These are phyloP conservation scores for Limenitis camilla DNA, from an alignment of 2,888 invertebrate species.

Conservation along the genomic window DNA sequence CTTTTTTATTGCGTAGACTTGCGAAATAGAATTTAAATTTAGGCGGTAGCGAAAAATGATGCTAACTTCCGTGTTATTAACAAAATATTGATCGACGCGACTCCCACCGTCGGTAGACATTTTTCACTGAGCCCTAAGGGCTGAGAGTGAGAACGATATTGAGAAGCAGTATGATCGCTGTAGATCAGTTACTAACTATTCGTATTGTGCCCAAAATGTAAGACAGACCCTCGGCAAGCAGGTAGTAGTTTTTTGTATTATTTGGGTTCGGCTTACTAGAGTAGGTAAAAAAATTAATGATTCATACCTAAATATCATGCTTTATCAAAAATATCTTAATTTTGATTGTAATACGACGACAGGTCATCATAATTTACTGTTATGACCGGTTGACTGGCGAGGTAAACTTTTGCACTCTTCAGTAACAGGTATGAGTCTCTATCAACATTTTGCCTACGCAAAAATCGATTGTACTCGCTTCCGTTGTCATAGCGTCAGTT, in stretches of 20 bases:
- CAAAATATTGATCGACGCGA: constrained; percentile 68
- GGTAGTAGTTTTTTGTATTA: constrained; percentile 66
- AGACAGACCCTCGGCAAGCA: constrained; percentile 49
- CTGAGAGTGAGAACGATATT: constrained; percentile 23
- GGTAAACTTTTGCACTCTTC: no score
- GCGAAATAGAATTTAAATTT: constrained; percentile 44
- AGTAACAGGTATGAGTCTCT: no score
- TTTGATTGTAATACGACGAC: no score
- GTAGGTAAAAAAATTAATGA: constrained; percentile 30
- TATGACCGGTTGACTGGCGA: no score
- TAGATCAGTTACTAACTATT: constrained; percentile 51
- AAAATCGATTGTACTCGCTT: no score
- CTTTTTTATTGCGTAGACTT: constrained; percentile 12
- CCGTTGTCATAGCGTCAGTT: no score
- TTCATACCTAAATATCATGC: constrained; percentile 21
- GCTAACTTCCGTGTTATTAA: constrained; percentile 55
- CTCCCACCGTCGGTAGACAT: constrained; percentile 48
- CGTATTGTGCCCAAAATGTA: constrained; percentile 51
- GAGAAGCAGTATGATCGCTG: constrained; percentile 51
- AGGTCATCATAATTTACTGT: no score
- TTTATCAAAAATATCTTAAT: no score
- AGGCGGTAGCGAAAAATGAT: constrained; percentile 48
- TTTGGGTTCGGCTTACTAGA: constrained; percentile 47
- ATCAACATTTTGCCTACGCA: no score
- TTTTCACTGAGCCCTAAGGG: constrained; percentile 45